Base-by-base conservation (phyloP, 2,797 vertebrate species). In the Limosa lapponica region DNA sequence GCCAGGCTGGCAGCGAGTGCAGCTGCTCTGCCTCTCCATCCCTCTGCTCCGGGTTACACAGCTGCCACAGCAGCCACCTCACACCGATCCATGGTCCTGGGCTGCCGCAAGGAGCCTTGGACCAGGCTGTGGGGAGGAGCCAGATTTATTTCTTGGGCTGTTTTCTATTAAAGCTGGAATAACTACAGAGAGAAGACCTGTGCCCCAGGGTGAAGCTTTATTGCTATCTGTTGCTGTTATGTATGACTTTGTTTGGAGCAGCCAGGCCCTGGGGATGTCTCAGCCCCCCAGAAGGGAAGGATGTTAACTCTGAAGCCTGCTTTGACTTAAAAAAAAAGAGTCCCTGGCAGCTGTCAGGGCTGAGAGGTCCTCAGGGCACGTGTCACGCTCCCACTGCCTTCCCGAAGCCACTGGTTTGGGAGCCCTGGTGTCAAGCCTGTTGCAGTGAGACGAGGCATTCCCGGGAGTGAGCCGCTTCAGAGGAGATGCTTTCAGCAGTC, bases 371-470 rank as follows among this genome's bases (percentile, higher is more conserved):
- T 80, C 28, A 54, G 46, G 69, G 69, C 36, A 66, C 1, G 0
- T 0, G 0, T 30, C 4, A 0, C 0, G 4, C 41, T 89, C 41
- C 18, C 41, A 19, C 49, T 17, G 65, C 59, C 70, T 77, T 65
- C 71, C 44, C 0, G 1, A 41, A 82, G 61, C 37, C 46, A 54
- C 44, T 49, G 62, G 22, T 84, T 75, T 69, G 25, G 44, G 23
- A 89, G 10, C 7, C 4, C 70, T 52, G n/a, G 52, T 82, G 73
- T 82, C 90, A 88, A 73, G 64, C 52, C 71, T 78, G 64, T 81
- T 90, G 66, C 66, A 82, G 80, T 10, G 58, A 86, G 36, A 73
- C 3, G 5, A 78, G 39, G 62, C 36, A 70, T 87, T 90, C 58
- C 86, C 8, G 1, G 54, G 75, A 90, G 77, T 1, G 3, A 87